Base-by-base conservation (phyloP, 2,113 vertebrate genomes). In the Paradoxurus hermaphroditus region DNA sequence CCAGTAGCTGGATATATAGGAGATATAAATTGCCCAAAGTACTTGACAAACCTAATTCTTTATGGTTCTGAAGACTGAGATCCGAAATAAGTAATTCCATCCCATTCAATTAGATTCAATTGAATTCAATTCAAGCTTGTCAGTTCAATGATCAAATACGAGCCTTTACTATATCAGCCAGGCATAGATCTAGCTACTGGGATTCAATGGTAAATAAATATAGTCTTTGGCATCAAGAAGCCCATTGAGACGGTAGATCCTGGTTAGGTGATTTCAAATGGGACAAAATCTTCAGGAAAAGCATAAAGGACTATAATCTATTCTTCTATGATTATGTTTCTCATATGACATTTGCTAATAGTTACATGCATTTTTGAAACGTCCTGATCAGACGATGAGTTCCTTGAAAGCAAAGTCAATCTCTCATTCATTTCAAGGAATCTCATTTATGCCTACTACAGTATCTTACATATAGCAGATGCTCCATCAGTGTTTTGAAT, bases 221-320 rank as follows among this genome's bases (percentile, higher is more conserved):
- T 59, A 46, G 31, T 31, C n/a, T 91, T 92, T 67, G 46, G 29
- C 62, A 86, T 70, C 53, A 90, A 92, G 65, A 5, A 84, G 13
- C 8, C 46, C 65, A 34, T 1, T 56, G 51, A 91, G 65, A 90
- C 63, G 31, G 23, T 56, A 72, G 41, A 87, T 63, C 41, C 27
- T 51, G 25, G n/a, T 59, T 49, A 89, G 36, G 3, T 51, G 41
- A 90, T 73, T 90, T 44, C 36, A 92, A 86, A 39, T 49, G 13
- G 62, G 19, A 51, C n/a, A 68, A 86, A 81, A 59, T 63, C 82
- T 36, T 94, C 56, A 92, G 72, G 83, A 89, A 92, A 95, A 90
- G 5, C 16, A 41, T 41, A 46, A 84, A 87, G 13, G 19, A 67
- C 44, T 49, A 14, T 62, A 44, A 73, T n/a, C 77, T 91, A 36